Conservation (phyloP, 2,888 invertebrate genomes). For the Noctua comes region DNA sequence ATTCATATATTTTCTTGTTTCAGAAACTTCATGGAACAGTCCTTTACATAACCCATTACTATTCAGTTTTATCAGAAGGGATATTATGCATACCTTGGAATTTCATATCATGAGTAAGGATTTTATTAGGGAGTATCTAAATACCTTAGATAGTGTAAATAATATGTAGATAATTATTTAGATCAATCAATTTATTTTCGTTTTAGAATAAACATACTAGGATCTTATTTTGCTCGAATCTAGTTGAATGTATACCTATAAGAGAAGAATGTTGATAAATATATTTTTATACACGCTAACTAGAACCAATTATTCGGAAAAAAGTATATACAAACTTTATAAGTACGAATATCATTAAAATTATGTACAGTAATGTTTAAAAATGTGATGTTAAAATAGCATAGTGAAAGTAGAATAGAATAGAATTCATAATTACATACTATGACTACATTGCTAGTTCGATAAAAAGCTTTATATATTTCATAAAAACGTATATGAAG, state of each 20-base stretch:
- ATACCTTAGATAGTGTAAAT: conserved; percentile 45
- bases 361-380: conserved; percentile 46
- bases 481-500: conserved; percentile 58
- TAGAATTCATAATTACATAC: conserved; percentile 38
- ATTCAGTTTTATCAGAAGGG: conserved; percentile 97
- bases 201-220: conserved; percentile 20
- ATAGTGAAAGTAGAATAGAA: conserved; percentile 16
- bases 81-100: conserved; percentile 98
- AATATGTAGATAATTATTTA: conserved; percentile 45
- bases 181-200: conserved; percentile 51
- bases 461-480: conserved; percentile 48
- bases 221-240: conserved; percentile 47
- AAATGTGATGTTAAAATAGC: conserved; percentile 44
- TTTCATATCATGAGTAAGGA: conserved; percentile 89
- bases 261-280: conserved; percentile 50
- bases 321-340: conserved; percentile 59
- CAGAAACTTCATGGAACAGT: conserved; percentile 92
- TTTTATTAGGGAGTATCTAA: conserved; percentile 11
- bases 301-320: conserved; percentile 51
- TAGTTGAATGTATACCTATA: conserved; percentile 23
- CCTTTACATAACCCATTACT: conserved; percentile 96
- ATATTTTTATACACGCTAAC: conserved; percentile 56
- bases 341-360: conserved; percentile 31
- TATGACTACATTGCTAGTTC: conserved; percentile 44
- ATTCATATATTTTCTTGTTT: conserved; percentile 66